phyloP scores from a whole-genome alignment of 2,888 invertebrate genomes.

The Endotricha flammealis region DNA sequence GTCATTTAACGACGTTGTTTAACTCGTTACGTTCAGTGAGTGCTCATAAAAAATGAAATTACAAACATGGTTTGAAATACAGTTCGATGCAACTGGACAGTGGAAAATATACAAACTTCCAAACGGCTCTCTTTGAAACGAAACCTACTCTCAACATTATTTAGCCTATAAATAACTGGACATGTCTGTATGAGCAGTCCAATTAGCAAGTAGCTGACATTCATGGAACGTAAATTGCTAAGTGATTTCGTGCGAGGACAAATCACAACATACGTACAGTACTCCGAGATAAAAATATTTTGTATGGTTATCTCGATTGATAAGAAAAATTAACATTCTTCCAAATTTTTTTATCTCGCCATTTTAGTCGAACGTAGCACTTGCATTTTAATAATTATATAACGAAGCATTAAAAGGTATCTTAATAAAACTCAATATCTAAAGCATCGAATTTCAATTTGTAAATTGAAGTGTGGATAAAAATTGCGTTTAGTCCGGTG shows the following conservation, averaged over 20 bases:
- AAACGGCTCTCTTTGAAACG: constrained; percentile 10
- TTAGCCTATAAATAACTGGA: constrained; percentile 18
- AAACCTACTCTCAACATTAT: constrained; percentile 7
- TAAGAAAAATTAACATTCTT: constrained; percentile 24
- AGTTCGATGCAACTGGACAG: constrained; percentile 16
- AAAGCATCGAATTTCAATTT: constrained; percentile 4
- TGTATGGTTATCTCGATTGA: constrained; percentile 26
- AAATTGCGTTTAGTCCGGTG: constrained; percentile 1
- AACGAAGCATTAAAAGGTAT: not conserved
- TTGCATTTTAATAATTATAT: constrained; percentile 1
- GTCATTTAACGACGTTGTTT: too few relatives aligned
- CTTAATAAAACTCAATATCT: not conserved
- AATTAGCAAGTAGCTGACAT: constrained; percentile 38
- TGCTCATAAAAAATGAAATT: constrained; percentile 22
- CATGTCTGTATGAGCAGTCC: constrained; percentile 23
- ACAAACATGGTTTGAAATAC: constrained; percentile 8
- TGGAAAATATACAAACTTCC: constrained; percentile 18
- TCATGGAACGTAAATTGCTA: constrained; percentile 21
- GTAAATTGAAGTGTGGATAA: constrained; percentile 2
- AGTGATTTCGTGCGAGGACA: constrained; percentile 22
- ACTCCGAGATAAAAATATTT: constrained; percentile 20
- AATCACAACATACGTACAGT: constrained; percentile 19
- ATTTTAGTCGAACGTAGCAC: constrained; percentile 3
- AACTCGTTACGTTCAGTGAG: constrained; percentile 9
- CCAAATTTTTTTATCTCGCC: constrained; percentile 8